These are phyloP conservation scores for Vulpes vulpes DNA, from an alignment of 2,113 vertebrate genomes.

Conservation along the genomic window DNA sequence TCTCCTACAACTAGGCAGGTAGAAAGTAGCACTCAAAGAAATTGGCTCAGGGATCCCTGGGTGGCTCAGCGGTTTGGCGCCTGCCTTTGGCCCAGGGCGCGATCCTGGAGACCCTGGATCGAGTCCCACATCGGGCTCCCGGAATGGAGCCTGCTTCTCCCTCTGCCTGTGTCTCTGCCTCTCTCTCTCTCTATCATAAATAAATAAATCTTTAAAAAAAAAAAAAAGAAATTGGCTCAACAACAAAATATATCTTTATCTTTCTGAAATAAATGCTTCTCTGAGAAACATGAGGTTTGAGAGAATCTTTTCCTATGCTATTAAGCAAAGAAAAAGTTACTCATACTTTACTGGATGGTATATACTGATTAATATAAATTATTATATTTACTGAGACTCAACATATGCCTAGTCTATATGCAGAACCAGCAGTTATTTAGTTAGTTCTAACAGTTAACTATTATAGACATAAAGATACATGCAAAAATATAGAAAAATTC, in stretches of 20 bases:
- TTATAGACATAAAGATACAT: slow-evolving; percentile 29
- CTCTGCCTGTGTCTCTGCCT: no score
- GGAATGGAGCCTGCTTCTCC: no score
- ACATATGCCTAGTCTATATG: background rate
- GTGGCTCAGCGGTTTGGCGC: no score
- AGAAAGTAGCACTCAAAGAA: slow-evolving; percentile 40
- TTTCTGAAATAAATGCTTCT: background rate
- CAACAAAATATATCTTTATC: background rate
- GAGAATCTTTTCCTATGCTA: background rate
- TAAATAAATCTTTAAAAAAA: no score
- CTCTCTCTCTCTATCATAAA: no score
- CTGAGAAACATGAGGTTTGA: background rate
- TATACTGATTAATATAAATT: background rate
- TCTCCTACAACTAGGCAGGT: background rate
- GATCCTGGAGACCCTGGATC: no score
- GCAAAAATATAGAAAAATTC: slow-evolving; percentile 6
- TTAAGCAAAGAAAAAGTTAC: slow-evolving; percentile 28
- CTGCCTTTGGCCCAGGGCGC: no score
- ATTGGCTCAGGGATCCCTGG: background rate
- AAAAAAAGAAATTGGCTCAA: slow-evolving; percentile 1
- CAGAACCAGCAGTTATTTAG: slow-evolving; percentile 25
- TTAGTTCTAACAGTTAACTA: slow-evolving; percentile 17
- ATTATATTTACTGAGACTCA: slow-evolving; percentile 53
- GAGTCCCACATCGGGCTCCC: no score
- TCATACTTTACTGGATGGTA: background rate